phyloP scores from a whole-genome alignment of 2,888 invertebrate species.

The Scaptomyza cyrtandrae region DNA sequence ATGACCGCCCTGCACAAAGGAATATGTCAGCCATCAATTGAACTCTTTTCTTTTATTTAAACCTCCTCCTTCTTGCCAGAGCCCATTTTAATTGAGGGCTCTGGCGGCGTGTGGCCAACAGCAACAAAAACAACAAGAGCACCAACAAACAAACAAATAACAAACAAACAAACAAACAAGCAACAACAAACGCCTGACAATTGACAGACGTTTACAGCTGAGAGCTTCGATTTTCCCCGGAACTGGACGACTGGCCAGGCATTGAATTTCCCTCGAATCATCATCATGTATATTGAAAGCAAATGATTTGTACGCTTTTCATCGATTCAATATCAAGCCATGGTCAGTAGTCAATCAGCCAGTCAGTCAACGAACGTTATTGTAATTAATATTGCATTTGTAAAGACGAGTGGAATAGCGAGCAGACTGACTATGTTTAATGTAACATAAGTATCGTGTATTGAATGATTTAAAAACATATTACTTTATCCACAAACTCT shows the following conservation, averaged over 20 bases:
- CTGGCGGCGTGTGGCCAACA: constrained; percentile 66
- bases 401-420: constrained; percentile 21
- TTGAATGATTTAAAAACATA: no score
- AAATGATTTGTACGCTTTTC: constrained; percentile 57
- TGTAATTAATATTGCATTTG: constrained; percentile 73
- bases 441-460: neutral
- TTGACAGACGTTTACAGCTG: constrained; percentile 58
- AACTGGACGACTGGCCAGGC: constrained; percentile 26
- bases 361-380: constrained; percentile 26
- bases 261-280: constrained; percentile 64
- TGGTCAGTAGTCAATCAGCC: constrained; percentile 30
- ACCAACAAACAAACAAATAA: constrained; percentile 51
- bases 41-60: constrained; percentile 71
- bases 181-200: constrained; percentile 56
- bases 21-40: constrained; percentile 78
- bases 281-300: constrained; percentile 38
- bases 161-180: constrained; percentile 26
- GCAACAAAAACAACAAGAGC: constrained; percentile 50
- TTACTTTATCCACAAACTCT: no score
- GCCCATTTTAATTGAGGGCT: constrained; percentile 78
- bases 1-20: constrained; percentile 68
- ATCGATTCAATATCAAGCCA: constrained; percentile 22
- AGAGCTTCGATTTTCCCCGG: constrained; percentile 22
- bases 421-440: neutral
- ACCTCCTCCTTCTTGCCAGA: constrained; percentile 46